A percentile compares a stretch with the other conserved stretches of the same genome.
phyloP scores from a whole-genome alignment of 1,140 invertebrate species.

The Physella acuta region DNA sequence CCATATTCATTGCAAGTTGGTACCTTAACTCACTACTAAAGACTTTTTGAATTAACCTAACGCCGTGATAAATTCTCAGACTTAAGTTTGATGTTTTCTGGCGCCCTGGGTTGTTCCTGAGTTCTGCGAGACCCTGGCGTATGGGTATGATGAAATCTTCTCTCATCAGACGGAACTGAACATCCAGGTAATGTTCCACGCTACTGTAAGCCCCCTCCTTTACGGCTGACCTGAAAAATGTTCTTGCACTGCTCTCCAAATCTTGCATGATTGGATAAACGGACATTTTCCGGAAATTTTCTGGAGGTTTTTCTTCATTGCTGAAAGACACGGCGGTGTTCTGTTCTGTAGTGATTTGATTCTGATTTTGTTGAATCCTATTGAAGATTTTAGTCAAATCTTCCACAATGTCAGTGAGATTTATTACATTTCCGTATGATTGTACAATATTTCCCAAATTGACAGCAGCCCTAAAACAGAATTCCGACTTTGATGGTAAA shows the following conservation, averaged over 20 bases:
- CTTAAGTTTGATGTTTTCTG: conserved; percentile 27
- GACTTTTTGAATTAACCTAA: too few relatives aligned
- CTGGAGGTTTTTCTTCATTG: conserved; percentile 42
- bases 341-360: too few relatives aligned
- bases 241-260: conserved; percentile 37
- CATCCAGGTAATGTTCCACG: conserved; percentile 74
- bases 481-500: too few relatives aligned
- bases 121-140: conserved; percentile 52
- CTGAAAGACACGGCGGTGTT: too few relatives aligned
- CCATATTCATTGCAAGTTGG: conserved; percentile 44
- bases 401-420: too few relatives aligned
- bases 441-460: too few relatives aligned
- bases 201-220: conserved; percentile 33
- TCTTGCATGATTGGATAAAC: conserved; percentile 49
- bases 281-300: conserved; percentile 49
- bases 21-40: conserved; percentile 31
- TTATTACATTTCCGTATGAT: too few relatives aligned
- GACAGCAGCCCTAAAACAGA: too few relatives aligned
- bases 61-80: conserved; percentile 37
- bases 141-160: conserved; percentile 68
- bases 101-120: conserved; percentile 9
- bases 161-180: conserved; percentile 73
- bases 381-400: too few relatives aligned
- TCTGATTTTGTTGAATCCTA: too few relatives aligned
- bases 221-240: conserved; percentile 48